These are phyloP conservation scores for Dipodomys spectabilis DNA, from an alignment of 2,113 vertebrate genomes.

Conservation along the genomic window DNA sequence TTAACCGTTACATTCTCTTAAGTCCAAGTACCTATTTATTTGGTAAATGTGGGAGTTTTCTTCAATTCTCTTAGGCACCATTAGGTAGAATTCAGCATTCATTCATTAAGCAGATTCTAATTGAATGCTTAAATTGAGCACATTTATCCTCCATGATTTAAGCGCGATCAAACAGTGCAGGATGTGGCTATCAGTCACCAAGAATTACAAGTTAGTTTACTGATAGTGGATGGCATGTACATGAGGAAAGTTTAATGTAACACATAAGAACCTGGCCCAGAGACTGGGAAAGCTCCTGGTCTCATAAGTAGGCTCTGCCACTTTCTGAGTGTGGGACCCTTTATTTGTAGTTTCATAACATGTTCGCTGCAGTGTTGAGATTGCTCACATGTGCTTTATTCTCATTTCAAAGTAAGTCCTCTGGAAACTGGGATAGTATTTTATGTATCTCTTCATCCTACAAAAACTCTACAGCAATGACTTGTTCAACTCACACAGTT, in stretches of 20 bases:
- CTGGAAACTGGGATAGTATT: not conserved
- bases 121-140: constrained; percentile 2
- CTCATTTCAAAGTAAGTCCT: not conserved
- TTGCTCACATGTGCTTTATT: not conserved
- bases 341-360: not conserved
- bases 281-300: not conserved
- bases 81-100: constrained; percentile 35
- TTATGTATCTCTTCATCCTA: not conserved
- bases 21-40: constrained; percentile 60
- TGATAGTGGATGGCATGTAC: not conserved
- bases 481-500: not conserved
- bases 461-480: not conserved
- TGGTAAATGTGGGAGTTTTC: constrained; percentile 57
- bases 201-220: not conserved
- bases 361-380: not conserved
- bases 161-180: not conserved
- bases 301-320: not conserved
- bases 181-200: not conserved
- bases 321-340: not conserved
- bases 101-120: constrained; percentile 45
- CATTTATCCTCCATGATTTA: not conserved
- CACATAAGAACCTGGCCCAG: not conserved
- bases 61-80: not conserved
- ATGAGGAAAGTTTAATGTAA: not conserved
- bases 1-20: constrained; percentile 67